Evolutionary conservation across 2,113 vertebrate genomes (phyloP).

Genomic region (Platysteira castanea): DNA sequence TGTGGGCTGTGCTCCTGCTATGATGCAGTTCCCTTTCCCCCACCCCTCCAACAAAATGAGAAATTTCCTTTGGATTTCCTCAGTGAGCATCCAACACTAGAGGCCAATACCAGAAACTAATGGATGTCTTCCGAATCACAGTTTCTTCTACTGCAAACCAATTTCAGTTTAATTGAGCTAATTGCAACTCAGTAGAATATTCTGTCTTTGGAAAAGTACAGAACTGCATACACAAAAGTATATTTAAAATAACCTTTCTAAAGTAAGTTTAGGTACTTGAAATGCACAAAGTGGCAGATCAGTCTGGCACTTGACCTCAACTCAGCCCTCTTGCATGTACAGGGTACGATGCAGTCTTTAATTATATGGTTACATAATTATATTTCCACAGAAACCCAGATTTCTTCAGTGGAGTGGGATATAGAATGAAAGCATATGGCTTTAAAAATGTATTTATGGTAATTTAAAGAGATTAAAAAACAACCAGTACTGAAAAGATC

Average conservation of each 20-base stretch:
- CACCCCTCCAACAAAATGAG: background rate
- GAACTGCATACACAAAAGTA: background rate
- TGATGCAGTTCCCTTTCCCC: background rate
- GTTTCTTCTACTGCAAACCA: background rate
- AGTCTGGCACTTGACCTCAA: conserved; percentile 11
- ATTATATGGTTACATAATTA: conserved; percentile 55
- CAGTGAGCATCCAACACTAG: background rate
- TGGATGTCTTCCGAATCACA: background rate
- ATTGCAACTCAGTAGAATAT: background rate
- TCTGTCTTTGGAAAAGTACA: background rate
- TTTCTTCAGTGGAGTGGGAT: conserved; percentile 34
- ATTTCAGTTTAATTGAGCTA: background rate
- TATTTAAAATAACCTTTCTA: background rate
- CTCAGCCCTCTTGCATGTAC: background rate
- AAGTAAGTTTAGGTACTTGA: conserved; percentile 15
- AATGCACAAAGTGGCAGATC: conserved; percentile 4
- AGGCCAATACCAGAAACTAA: background rate
- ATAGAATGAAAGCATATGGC: conserved; percentile 61
- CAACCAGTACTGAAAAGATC: conserved; percentile 63
- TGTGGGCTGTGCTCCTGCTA: background rate
- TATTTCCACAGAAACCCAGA: conserved; percentile 47
- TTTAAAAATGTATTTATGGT: conserved; percentile 68
- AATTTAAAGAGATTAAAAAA: conserved; percentile 67
- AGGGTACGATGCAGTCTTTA: conserved; percentile 24
- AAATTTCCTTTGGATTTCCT: background rate